Base-by-base conservation (phyloP, 1,140 invertebrate genomes). In the Chymomyza costata region DNA sequence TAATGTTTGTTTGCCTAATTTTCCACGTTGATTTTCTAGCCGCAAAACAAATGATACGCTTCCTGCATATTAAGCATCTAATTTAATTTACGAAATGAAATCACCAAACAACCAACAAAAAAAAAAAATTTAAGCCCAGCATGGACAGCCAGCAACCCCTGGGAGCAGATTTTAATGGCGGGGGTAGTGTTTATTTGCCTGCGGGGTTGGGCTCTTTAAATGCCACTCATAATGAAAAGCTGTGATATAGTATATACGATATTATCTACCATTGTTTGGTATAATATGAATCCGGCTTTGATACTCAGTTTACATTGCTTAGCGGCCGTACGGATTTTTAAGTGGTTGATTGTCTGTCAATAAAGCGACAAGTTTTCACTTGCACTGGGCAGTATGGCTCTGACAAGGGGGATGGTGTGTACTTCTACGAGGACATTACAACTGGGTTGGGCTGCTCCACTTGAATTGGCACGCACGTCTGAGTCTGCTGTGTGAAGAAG, bases 1-100 rank as follows among this genome's bases (percentile, higher is more conserved):
- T 25, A 46, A 43, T 59, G 50, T 64, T 81, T 81, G 73, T 67
- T 80, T 78, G 71, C 71, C 66, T 78, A 78, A 80, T 80, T 80
- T 80, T 80, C 71, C 67, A 80, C 73, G 74, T 81, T 80, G 73
- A 80, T 80, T 80, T 80, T 80, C 74, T 80, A 80, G 74, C 74
- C 73, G 73, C 73, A 81, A 80, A 80, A 69, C 73, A 80, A 80
- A 80, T 80, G 73, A 74, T 82, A 80, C 73, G 74, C 48, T 74
- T 48, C 69, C 64, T 69, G 73, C 73, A 80, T 80, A 80, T 81
- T 80, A 80, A 80, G 74, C 74, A 62, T 73, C 74, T 80, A 81
- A 80, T 81, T 81, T 80, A 74, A 80, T 80, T 78, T 78, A 45
- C 40, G 34, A 51, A 35, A 14, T 35, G 51, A 53, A 40, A 58